phyloP scores from a whole-genome alignment of 1,140 invertebrate species.

The Lasioglossum baleicum region DNA sequence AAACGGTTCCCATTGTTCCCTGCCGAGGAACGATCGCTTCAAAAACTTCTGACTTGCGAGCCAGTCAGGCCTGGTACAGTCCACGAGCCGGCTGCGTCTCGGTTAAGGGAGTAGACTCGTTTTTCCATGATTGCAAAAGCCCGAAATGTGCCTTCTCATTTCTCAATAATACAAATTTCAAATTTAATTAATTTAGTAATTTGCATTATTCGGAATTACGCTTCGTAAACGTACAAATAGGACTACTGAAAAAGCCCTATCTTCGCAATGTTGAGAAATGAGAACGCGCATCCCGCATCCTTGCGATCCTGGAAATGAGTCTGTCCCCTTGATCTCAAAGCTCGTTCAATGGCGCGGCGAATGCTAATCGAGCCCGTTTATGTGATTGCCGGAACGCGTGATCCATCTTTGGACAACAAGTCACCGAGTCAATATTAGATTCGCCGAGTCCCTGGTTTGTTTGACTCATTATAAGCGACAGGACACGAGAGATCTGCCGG shows the following conservation, averaged over 20 bases:
- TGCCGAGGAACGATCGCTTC: constrained; percentile 4
- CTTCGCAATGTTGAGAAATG: too few relatives aligned
- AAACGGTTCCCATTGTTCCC: constrained; percentile 52
- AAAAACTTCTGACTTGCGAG: constrained; percentile 1
- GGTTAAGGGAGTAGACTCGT: too few relatives aligned
- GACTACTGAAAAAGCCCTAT: too few relatives aligned
- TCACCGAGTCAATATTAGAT: background rate
- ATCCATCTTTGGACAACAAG: background rate
- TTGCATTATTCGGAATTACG: too few relatives aligned
- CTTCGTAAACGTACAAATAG: too few relatives aligned
- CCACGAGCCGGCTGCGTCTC: too few relatives aligned
- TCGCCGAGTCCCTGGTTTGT: background rate
- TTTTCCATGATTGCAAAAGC: too few relatives aligned
- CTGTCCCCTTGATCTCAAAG: background rate
- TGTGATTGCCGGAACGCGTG: background rate
- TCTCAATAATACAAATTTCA: too few relatives aligned
- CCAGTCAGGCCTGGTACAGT: background rate
- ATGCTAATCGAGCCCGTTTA: background rate
- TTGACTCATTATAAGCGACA: background rate
- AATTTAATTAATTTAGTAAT: too few relatives aligned
- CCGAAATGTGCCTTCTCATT: too few relatives aligned
- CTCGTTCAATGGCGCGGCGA: background rate
- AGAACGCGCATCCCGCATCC: too few relatives aligned
- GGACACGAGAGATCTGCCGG: background rate
- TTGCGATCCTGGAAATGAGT: too few relatives aligned